A percentile compares a stretch with the other conserved stretches of the same genome.
Conservation (phyloP, 2,888 invertebrate genomes). For the Drosophila ezoana region DNA sequence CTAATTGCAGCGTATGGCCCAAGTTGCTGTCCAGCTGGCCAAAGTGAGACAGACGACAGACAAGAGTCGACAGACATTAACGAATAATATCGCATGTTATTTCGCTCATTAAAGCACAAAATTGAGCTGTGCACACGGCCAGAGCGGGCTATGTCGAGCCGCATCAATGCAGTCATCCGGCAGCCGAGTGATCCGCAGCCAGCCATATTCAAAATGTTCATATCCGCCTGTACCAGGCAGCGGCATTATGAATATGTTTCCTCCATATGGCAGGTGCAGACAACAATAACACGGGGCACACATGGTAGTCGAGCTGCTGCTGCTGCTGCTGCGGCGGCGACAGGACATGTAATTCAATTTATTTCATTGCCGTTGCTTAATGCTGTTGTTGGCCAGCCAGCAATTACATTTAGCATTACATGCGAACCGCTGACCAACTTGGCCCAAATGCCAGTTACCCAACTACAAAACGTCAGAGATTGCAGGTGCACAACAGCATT, state of each 20-base stretch:
- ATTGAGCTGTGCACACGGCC: neutral
- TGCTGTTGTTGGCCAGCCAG: constrained; percentile 8
- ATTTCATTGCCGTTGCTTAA: constrained; percentile 32
- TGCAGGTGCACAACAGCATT: constrained; percentile 19
- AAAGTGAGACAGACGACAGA: no score
- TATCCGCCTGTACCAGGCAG: constrained; percentile 10
- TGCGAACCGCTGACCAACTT: constrained; percentile 23
- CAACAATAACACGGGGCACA: constrained; percentile 1
- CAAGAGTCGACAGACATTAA: constrained; percentile 39
- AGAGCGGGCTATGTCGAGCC: neutral
- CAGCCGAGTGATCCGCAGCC: neutral
- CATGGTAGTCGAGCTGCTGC: no score
- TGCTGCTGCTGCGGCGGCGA: neutral
- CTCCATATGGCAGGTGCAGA: constrained; percentile 12
- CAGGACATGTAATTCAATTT: constrained; percentile 56
- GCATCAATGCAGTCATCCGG: neutral
- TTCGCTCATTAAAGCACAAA: constrained; percentile 52
- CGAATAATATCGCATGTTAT: constrained; percentile 66
- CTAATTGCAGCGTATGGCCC: constrained; percentile 40
- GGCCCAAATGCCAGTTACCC: constrained; percentile 21
- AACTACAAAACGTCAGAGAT: constrained; percentile 15
- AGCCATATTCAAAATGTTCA: constrained; percentile 15
- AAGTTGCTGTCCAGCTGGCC: no score
- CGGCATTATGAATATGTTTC: constrained; percentile 16
- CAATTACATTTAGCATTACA: constrained; percentile 56